These are phyloP conservation scores for Spea hammondii DNA, from an alignment of 2,797 vertebrate species.

Conservation along the genomic window DNA sequence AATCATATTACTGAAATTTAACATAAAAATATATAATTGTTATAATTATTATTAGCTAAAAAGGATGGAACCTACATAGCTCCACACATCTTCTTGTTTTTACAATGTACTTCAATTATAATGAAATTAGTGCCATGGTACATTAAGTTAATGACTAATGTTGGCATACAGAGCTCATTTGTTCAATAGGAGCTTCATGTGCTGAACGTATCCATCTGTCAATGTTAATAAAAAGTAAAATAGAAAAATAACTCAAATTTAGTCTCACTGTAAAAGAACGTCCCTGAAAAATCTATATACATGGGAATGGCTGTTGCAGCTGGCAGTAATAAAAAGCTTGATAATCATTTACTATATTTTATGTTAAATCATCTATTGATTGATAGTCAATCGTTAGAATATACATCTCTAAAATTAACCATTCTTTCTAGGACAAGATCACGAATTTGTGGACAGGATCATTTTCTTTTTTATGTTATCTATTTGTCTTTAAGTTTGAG, in stretches of 20 bases:
- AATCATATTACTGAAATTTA: too few species aligned
- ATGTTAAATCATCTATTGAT: too few species aligned
- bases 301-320: too few species aligned
- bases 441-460: too few species aligned
- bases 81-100: constrained; percentile 39
- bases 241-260: constrained; percentile 6
- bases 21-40: too few species aligned
- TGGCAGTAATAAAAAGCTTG: too few species aligned
- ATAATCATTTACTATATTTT: too few species aligned
- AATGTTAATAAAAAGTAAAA: constrained; percentile 17
- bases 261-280: not conserved
- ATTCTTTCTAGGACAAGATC: too few species aligned
- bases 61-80: constrained; percentile 7
- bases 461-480: too few species aligned
- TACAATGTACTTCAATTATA: constrained; percentile 46
- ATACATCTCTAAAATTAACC: too few species aligned
- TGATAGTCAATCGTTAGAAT: too few species aligned
- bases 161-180: constrained; percentile 50
- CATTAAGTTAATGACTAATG: constrained; percentile 46
- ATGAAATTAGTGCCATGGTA: constrained; percentile 45
- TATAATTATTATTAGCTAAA: not conserved
- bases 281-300: not conserved
- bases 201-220: constrained; percentile 45
- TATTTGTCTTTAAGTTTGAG: too few species aligned
- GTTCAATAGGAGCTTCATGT: constrained; percentile 35